Conservation (phyloP, 2,113 vertebrate species). For the Lophotis ruficrista region DNA sequence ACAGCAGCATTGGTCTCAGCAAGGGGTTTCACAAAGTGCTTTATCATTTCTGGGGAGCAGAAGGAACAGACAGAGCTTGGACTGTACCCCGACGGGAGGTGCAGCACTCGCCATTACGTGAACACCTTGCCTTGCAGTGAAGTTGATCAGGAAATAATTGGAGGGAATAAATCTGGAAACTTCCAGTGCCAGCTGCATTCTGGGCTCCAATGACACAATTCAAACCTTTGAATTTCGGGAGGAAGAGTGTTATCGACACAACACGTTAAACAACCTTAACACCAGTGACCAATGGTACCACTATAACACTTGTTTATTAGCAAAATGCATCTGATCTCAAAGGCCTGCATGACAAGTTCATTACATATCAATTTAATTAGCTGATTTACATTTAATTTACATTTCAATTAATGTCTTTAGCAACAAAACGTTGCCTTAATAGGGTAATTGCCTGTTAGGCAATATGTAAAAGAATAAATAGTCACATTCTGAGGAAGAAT, state of each 20-base stretch:
- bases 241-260: not conserved
- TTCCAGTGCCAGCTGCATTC: not conserved
- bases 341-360: conserved; percentile 81
- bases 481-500: conserved; percentile 81
- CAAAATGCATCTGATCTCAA: conserved; percentile 80
- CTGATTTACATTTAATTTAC: conserved; percentile 88
- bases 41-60: not conserved
- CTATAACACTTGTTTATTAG: conserved; percentile 75
- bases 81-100: not conserved
- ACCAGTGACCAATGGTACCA: conserved; percentile 60
- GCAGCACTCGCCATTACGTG: not conserved
- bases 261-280: conserved; percentile 57
- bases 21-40: not conserved
- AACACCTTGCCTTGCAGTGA: not conserved
- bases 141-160: not conserved
- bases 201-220: not conserved
- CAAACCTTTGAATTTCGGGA: not conserved
- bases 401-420: conserved; percentile 88
- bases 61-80: not conserved
- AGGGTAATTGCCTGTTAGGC: conserved; percentile 86
- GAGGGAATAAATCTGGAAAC: not conserved
- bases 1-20: not conserved
- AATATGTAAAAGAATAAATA: conserved; percentile 85
- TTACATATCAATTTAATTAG: conserved; percentile 87
- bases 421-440: conserved; percentile 82